Conservation (phyloP, 2,888 invertebrate genomes). For the Cataglyphis altisquamis region DNA sequence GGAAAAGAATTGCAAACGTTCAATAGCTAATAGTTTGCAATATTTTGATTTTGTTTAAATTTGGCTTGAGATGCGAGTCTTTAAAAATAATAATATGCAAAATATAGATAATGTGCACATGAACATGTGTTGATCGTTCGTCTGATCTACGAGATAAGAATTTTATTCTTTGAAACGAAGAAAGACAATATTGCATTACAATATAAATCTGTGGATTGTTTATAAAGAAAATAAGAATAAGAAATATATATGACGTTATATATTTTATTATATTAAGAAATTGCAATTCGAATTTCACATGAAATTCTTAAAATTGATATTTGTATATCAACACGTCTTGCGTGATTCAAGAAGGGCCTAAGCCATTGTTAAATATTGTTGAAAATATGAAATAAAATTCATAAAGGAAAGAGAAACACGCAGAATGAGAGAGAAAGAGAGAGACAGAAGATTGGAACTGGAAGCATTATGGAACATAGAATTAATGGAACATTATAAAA, state of each 20-base stretch:
- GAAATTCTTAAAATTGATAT: conserved; percentile 68
- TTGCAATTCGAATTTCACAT: conserved; percentile 49
- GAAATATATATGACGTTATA: conserved; percentile 59
- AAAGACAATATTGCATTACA: conserved; percentile 71
- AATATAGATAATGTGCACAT: background rate
- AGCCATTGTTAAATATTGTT: conserved; percentile 84
- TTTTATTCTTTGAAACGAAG: conserved; percentile 63
- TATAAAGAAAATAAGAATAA: conserved; percentile 49
- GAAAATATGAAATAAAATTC: conserved; percentile 79
- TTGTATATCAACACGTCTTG: conserved; percentile 79
- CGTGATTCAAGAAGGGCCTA: conserved; percentile 81
- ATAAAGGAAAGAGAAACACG: conserved; percentile 56
- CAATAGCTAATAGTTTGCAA: conserved; percentile 33
- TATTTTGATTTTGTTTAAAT: conserved; percentile 54
- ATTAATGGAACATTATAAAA: conserved; percentile 82
- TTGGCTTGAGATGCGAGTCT: background rate
- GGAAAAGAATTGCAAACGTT: conserved; percentile 56
- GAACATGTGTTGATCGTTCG: background rate
- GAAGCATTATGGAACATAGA: conserved; percentile 78
- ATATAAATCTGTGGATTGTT: conserved; percentile 65
- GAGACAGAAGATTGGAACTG: conserved; percentile 79
- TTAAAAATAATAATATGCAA: background rate
- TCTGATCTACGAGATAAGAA: conserved; percentile 18
- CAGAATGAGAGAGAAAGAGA: conserved; percentile 63
- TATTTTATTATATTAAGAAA: conserved; percentile 68